These are phyloP conservation scores for Coelopa frigida DNA, from an alignment of 1,140 invertebrate genomes.

Conservation along the genomic window DNA sequence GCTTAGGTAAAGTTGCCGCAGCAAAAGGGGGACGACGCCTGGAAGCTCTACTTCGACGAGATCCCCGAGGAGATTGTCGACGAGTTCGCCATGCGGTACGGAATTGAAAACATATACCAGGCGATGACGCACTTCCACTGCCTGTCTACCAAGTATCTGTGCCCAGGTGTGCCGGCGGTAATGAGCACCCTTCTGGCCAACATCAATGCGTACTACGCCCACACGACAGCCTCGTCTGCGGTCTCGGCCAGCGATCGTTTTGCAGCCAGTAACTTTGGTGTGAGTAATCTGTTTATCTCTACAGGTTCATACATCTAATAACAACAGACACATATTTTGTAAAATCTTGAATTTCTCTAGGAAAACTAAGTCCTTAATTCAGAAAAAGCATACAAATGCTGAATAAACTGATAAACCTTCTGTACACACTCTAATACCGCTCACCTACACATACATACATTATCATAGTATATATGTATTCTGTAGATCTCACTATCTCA, in stretches of 20 bases:
- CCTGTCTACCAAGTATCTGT: constrained; percentile 97
- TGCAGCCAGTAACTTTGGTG: constrained; percentile 98
- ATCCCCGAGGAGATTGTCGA: constrained; percentile 97
- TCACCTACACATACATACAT: too few relatives aligned
- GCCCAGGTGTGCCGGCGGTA: constrained; percentile 95
- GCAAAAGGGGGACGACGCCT: constrained; percentile 92
- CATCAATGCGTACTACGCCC: constrained; percentile 99
- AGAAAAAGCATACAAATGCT: too few relatives aligned
- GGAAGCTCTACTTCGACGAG: constrained; percentile 99
- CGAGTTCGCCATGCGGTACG: constrained; percentile 99
- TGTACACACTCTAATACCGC: too few relatives aligned
- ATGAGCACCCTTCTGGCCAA: constrained; percentile 98
- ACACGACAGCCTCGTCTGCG: constrained; percentile 95
- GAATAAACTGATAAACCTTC: too few relatives aligned
- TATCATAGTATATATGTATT: too few relatives aligned
- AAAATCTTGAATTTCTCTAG: too few relatives aligned
- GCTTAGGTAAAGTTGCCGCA: constrained; percentile 74
- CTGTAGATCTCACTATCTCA: too few relatives aligned
- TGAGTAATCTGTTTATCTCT: too few relatives aligned
- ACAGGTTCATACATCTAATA: too few relatives aligned
- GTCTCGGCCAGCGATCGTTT: constrained; percentile 98
- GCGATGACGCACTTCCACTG: constrained; percentile 99
- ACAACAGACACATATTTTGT: too few relatives aligned
- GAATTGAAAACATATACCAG: constrained; percentile 99
- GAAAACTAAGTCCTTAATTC: too few relatives aligned